Conservation (phyloP, 2,888 invertebrate genomes). For the Cantharis rufa region DNA sequence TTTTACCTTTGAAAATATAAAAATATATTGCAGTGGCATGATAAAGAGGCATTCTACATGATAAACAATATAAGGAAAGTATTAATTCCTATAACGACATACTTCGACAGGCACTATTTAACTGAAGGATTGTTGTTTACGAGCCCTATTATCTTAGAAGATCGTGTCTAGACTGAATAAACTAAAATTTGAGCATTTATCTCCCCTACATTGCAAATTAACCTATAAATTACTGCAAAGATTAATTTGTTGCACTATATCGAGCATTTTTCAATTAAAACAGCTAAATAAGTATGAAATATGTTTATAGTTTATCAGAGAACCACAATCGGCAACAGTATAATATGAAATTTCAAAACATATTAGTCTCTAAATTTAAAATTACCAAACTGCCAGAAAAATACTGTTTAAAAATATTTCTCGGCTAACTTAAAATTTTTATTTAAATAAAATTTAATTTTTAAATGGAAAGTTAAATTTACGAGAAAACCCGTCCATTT, state of each 20-base stretch:
- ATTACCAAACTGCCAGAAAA: too few relatives aligned
- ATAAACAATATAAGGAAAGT: constrained; percentile 8
- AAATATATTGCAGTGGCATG: background rate
- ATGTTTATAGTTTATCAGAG: background rate
- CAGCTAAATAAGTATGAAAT: background rate
- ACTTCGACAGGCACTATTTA: constrained; percentile 10
- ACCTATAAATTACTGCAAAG: background rate
- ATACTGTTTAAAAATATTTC: too few relatives aligned
- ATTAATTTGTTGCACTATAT: background rate
- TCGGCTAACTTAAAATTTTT: too few relatives aligned
- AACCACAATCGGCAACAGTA: background rate
- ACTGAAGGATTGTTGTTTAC: constrained; percentile 23
- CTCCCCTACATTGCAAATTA: background rate
- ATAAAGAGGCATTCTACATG: background rate
- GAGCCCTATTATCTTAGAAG: constrained; percentile 14
- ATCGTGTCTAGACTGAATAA: constrained; percentile 8
- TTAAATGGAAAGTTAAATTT: too few relatives aligned
- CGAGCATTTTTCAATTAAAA: background rate
- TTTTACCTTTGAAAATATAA: background rate
- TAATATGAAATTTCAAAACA: too few relatives aligned
- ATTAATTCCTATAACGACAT: constrained; percentile 13
- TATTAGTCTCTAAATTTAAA: too few relatives aligned
- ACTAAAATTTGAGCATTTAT: background rate
- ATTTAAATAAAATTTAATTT: too few relatives aligned
- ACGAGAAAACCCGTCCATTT: too few relatives aligned